Evolutionary conservation across 1,140 invertebrate species (phyloP).

Genomic region (Dryas iulia): DNA sequence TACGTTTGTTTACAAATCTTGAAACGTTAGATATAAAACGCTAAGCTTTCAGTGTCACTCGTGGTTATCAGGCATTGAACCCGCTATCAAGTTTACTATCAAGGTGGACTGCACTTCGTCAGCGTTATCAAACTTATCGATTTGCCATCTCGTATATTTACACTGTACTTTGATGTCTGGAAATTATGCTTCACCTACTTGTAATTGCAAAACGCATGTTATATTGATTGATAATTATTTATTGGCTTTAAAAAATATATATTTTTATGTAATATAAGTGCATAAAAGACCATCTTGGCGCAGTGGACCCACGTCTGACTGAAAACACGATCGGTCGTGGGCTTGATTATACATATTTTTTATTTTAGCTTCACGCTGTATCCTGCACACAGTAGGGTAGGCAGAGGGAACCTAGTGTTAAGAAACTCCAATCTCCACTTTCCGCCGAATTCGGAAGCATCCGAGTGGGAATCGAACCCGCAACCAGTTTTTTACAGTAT

Average conservation of each 20-base stretch:
- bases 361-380: no score
- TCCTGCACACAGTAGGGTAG: no score
- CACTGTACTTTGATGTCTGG: neutral
- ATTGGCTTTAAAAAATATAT: neutral
- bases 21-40: neutral
- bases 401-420: no score
- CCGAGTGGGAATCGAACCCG: no score
- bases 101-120: slow-evolving; percentile 52
- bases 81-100: slow-evolving; percentile 65
- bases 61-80: slow-evolving; percentile 59
- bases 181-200: neutral
- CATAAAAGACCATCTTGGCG: no score
- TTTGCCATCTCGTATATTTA: slow-evolving; percentile 38
- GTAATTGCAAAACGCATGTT: neutral
- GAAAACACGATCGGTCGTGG: no score
- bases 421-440: no score
- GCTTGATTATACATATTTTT: no score
- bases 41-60: slow-evolving; percentile 56
- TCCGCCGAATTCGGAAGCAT: no score
- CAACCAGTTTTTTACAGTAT: no score
- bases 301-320: no score
- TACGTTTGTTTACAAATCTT: slow-evolving; percentile 1
- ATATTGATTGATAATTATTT: neutral
- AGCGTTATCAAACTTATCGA: slow-evolving; percentile 39
- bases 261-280: no score